Evolutionary conservation across 2,113 vertebrate species (phyloP).

Genomic region (Leuciscus idus): DNA sequence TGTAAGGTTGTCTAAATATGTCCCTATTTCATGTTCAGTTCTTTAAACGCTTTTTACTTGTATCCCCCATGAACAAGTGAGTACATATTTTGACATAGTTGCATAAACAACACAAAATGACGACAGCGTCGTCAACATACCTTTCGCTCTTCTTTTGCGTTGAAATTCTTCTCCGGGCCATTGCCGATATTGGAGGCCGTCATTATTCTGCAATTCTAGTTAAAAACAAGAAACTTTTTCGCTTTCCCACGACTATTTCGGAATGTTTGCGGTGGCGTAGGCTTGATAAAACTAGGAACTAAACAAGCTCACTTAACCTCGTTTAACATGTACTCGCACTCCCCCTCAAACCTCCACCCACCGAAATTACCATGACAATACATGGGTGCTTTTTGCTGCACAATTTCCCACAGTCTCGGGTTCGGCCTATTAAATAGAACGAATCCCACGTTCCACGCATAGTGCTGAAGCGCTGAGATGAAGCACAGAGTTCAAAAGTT

Average conservation of each 20-base stretch:
- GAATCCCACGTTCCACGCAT: slow-evolving; percentile 37
- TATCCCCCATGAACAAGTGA: neutral
- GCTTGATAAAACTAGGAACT: slow-evolving; percentile 19
- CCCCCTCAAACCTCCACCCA: slow-evolving; percentile 57
- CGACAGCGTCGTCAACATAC: slow-evolving; percentile 38
- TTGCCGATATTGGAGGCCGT: slow-evolving; percentile 62
- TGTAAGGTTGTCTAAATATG: neutral
- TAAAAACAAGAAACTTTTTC: neutral
- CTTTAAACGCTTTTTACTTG: neutral
- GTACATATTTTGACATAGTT: neutral
- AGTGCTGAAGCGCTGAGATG: slow-evolving; percentile 33
- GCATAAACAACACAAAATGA: neutral
- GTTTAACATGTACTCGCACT: slow-evolving; percentile 51
- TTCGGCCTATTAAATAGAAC: slow-evolving; percentile 36
- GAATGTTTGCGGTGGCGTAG: neutral
- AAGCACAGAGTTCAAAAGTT: slow-evolving; percentile 17
- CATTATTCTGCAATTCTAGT: slow-evolving; percentile 40
- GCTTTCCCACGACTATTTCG: neutral
- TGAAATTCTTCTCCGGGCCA: slow-evolving; percentile 61
- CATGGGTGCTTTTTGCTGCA: slow-evolving; percentile 56
- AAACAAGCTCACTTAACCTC: slow-evolving; percentile 22
- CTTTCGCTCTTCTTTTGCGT: slow-evolving; percentile 68
- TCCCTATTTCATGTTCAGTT: neutral
- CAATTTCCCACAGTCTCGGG: slow-evolving; percentile 67
- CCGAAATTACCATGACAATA: slow-evolving; percentile 66